Evolutionary conservation across 2,797 vertebrate genomes (phyloP), one percentile per base, ranked within the genome.

Genomic region (Sebastes trivittatus): DNA sequence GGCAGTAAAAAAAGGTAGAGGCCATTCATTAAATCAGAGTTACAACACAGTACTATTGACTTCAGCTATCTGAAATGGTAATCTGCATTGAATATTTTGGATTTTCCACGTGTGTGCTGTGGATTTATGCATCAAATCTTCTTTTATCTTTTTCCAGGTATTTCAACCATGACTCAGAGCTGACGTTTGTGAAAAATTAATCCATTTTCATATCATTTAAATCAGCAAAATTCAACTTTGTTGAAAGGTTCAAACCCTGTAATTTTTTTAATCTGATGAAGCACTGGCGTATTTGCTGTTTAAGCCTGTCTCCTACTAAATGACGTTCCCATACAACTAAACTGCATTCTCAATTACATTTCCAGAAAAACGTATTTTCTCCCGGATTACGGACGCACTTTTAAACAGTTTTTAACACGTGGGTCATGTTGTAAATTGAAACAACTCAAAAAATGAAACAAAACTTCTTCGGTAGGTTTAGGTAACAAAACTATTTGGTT

Each of bases 1-100:
- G 27, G 42, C 0, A 6, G 1, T 0, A 18, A 8, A 10, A 1
- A 56, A 61, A 30, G 18, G 25, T 13, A 14, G 4, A 55, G 3
- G 7, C 0, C 14, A 5, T n/a, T 7, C 11, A 38, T 27, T 78
- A 7, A 34, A 32, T 67, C 32, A 49, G 29, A 72, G 63, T 2
- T n/a, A n/a, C 6, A 73, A 49, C 1, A 2, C 7, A 30, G 66
- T 55, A 18, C 25, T 72, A 16, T 23, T 46, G 25, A 78, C 0
- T 58, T 59, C n/a, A 30, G 9, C 0, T 30, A 14, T 67, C 34
- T 38, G 10, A 63, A 66, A 55, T 0, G 5, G 11, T 56, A 1
- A 75, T 55, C 25, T 46, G 14, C 11, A 18, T 3, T 55, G 30
- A n/a, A 69, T 52, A 36, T 23, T 14, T 36, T 55, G 11, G 1